A percentile compares a stretch with the other conserved stretches of the same genome.
Evolutionary conservation across 1,140 invertebrate species (phyloP).

Genomic region (Hypsibius dujardini): DNA sequence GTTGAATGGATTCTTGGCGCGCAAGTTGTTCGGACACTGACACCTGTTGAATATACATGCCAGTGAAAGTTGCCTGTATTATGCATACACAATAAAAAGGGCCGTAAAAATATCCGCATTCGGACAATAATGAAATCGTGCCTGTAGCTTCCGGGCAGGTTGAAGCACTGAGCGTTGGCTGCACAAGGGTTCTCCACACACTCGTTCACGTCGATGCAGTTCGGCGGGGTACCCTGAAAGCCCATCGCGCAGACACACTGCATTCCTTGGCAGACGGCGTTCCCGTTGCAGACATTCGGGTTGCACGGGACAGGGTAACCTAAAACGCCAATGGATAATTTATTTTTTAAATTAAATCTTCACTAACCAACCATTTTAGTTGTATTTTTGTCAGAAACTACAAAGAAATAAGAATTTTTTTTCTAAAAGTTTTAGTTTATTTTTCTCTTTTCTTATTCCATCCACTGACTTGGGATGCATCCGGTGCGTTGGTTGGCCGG

Average conservation of each 20-base stretch:
- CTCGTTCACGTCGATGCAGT: constrained; percentile 64
- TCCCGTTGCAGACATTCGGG: constrained; percentile 7
- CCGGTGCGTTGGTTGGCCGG: constrained; percentile 43
- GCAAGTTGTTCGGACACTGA: constrained; percentile 24
- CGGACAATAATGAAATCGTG: too few species aligned
- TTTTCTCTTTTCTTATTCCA: constrained; percentile 15
- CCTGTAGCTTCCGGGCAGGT: constrained; percentile 55
- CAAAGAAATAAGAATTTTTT: too few species aligned
- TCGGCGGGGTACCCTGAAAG: constrained; percentile 17
- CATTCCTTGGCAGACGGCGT: constrained; percentile 13
- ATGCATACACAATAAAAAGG: too few species aligned
- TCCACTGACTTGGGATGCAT: constrained; percentile 1
- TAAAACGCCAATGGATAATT: constrained; percentile 20
- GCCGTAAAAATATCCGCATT: too few species aligned
- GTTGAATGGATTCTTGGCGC: constrained; percentile 6
- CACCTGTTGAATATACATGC: too few species aligned
- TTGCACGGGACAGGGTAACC: constrained; percentile 23
- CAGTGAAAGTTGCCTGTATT: too few species aligned
- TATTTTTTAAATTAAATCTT: too few species aligned
- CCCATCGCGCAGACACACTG: constrained; percentile 13
- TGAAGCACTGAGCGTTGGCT: constrained; percentile 60
- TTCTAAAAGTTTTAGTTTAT: too few species aligned
- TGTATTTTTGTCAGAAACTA: too few species aligned
- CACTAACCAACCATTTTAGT: too few species aligned
- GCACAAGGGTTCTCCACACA: constrained; percentile 62